Base-by-base conservation (phyloP, 2,797 vertebrate species). In the Malurus splendens region DNA sequence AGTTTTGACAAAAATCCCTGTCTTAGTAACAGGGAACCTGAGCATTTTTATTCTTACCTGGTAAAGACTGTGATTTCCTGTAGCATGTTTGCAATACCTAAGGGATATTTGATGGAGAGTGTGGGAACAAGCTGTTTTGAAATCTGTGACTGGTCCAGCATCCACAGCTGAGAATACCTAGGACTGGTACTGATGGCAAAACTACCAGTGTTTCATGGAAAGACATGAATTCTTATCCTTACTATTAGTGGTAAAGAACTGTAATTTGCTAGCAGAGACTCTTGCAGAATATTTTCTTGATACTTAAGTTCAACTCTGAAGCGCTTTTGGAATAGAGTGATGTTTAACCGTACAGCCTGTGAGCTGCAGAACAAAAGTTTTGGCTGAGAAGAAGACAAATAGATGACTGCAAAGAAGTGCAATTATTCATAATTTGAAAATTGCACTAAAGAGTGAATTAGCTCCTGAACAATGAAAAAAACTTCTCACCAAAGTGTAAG, bases 61-160 rank as follows among this genome's bases (percentile, higher is more conserved):
- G 50, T 91, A 86, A 90, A 80, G 76, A 51, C 51, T 59, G 4
- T 75, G 56, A 90, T 96, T 93, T 86, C 67, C 71, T n/a, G 45
- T 68, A 62, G 57, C 42, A 7, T 5, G 3, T 65, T 62, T 95
- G 41, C 66, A 78, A 68, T 50, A 25, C 44, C 22, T 54, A 18
- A 67, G 19, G 72, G 68, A 47, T 91, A 55, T 84, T 64, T 82
- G 50, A 65, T 18, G 23, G 42, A 75, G 28, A 38, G 6, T 86
- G 27, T 74, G 55, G 67, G 84, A 87, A 85, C 19, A 83, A 65
- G 41, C 24, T 4, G 1, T 54, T 51, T 47, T 16, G 36, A 80
- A 68, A 71, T 68, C 57, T 60, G 25, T 55, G 55, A 79, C 30
- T 51, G 39, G 45, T 48, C 20, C 33, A 38, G 18, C 23, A 56